A percentile compares a stretch with the other conserved stretches of the same genome.
phyloP scores from a whole-genome alignment of 2,113 vertebrate species.

The Gallinago media region DNA sequence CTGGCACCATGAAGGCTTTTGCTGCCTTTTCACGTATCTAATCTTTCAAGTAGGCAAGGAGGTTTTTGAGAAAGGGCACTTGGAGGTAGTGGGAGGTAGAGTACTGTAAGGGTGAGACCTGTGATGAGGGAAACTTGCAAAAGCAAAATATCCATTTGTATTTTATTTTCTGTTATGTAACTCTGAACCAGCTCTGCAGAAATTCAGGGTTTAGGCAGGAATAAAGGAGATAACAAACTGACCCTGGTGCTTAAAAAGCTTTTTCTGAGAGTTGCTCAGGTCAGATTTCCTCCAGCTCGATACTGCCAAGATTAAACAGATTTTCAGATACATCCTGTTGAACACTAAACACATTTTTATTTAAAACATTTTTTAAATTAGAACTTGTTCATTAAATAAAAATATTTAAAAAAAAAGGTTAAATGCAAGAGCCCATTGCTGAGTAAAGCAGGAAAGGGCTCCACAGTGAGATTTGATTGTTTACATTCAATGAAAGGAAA shows the following conservation, averaged over 20 bases:
- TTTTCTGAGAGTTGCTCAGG: neutral
- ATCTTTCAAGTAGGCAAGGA: neutral
- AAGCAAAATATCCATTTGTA: neutral
- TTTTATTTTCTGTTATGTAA: neutral
- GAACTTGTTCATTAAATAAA: neutral
- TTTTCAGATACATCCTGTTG: slow-evolving; percentile 16
- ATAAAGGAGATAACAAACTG: neutral
- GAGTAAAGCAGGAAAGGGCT: slow-evolving; percentile 80
- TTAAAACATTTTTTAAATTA: neutral
- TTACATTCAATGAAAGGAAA: slow-evolving; percentile 88
- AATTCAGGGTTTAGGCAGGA: neutral
- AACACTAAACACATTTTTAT: slow-evolving; percentile 30
- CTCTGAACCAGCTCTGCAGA: neutral
- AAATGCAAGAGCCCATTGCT: slow-evolving; percentile 66
- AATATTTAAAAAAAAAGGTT: neutral
- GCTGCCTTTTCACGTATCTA: neutral
- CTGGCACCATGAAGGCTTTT: neutral
- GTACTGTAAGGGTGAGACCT: neutral
- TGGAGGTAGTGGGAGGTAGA: neutral
- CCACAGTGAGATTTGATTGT: slow-evolving; percentile 83
- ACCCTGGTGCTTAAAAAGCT: neutral
- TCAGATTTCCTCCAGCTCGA: neutral
- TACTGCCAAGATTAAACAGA: neutral
- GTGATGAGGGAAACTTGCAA: neutral
- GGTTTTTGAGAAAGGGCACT: neutral